phyloP scores from a whole-genome alignment of 2,113 vertebrate genomes.

The Bubo blakistoni region DNA sequence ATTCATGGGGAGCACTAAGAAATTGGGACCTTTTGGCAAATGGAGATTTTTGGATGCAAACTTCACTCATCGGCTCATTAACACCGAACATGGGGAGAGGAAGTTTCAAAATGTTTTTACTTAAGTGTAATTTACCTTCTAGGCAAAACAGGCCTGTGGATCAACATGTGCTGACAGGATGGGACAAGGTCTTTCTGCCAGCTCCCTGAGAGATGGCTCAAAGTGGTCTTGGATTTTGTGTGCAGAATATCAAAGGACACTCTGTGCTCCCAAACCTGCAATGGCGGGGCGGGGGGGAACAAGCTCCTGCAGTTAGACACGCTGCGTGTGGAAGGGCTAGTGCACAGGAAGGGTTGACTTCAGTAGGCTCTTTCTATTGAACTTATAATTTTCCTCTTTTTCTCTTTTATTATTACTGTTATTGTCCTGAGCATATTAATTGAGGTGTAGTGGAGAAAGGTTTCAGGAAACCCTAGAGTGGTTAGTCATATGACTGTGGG shows the following conservation, averaged over 20 bases:
- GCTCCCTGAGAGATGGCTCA: background rate
- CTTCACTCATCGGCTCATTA: background rate
- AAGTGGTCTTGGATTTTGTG: background rate
- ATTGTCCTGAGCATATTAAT: background rate
- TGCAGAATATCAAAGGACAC: background rate
- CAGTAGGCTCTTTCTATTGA: background rate
- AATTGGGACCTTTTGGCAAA: background rate
- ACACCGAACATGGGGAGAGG: background rate
- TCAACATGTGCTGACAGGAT: background rate
- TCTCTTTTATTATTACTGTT: background rate
- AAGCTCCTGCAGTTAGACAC: accelerated
- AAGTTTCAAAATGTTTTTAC: background rate
- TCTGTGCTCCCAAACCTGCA: background rate
- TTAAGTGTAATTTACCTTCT: background rate
- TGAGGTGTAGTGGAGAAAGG: background rate
- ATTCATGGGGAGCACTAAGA: background rate
- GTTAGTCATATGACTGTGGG: background rate
- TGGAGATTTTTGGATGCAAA: background rate
- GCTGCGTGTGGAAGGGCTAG: background rate
- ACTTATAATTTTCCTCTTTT: background rate
- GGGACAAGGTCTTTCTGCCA: background rate
- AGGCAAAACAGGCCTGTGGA: accelerated
- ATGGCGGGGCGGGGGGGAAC: accelerated
- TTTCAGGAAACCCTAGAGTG: background rate
- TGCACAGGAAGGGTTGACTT: background rate